Base-by-base conservation (phyloP, 2,888 invertebrate species). In the Drosophila neonasuta region DNA sequence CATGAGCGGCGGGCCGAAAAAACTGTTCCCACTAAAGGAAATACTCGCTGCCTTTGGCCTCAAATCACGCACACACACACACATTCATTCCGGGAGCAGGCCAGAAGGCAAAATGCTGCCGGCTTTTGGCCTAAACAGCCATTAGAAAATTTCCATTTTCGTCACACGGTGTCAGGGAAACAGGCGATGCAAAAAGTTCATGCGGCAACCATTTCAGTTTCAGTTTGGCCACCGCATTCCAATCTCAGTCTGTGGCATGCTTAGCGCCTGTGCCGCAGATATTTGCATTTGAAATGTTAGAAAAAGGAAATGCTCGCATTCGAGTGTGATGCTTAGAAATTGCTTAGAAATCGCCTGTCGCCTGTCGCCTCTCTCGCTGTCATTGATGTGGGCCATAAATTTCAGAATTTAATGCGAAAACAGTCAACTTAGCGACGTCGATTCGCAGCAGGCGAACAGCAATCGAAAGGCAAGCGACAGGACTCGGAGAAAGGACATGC, bases 361-460 rank as follows among this genome's bases (percentile, higher is more conserved):
- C 46, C 46, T 56, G 59, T 20, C 50, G 20, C 6, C 24, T 24
- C 24, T 6, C 24, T 24, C 6, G 52, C 10, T 36, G 57, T 44
- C 50, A 50, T 24, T 24, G 42, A 41, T 50, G 59, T 24, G 36
- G 74, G 71, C 71, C 77, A 88, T 88, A 88, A 88, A 88, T 90
- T 87, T 88, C 73, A 62, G 72, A 80, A 85, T 88, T 90, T 89
- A 87, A 90, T 89, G 89, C 79, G 89, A 90, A 89, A 90, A 88
- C 89, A 90, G 90, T 90, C 90, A 90, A 88, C 89, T 88, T 87
- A 88, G 80, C 88, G 88, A 89, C 89, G 89, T 89, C 87, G 85
- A 74, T 88, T 88, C 87, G 69, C 62, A 88, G 54, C 82, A 89
- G 90, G 90, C 56, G 60, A 68, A 0, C 90, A 90, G 86, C 39